Base-by-base conservation (phyloP, 2,113 vertebrate genomes). In the Takifugu bimaculatus region DNA sequence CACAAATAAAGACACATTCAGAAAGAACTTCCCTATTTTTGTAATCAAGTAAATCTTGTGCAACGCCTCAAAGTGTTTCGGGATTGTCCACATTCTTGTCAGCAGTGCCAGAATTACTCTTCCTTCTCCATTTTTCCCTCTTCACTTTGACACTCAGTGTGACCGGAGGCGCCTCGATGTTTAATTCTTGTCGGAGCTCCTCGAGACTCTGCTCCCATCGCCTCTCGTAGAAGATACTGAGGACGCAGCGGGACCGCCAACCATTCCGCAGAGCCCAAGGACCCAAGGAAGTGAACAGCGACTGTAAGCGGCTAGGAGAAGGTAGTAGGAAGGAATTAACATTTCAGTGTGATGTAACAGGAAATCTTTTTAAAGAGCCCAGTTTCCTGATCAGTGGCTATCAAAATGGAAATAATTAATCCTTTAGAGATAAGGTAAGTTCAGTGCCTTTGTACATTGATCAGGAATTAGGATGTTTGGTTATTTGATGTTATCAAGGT, bases 161-260 rank as follows among this genome's bases (percentile, higher is more conserved):
- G 54, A 81, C 20, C 1, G 90, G 94, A 0, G 93, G 93, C 0
- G 90, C 88, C 6, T 92, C 84, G 57, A 99, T 96, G 72, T 93
- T 91, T 0, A 99, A 91, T 80, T 98, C 94, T 15, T 86, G 81
- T 62, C 93, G 75, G 43, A 98, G 90, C 5, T 94, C 92, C 5
- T 83, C 71, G 20, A 99, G 77, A 2, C 79, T 85, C 87, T 98
- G 95, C 47, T 94, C 95, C 97, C 95, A 99, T 54, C 95, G 93
- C 13, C 69, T 89, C 82, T 99, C 97, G 0, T 95, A 99, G 88
- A 94, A 97, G 49, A 98, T 0, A 2, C 88, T 95, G 64, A 99
- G 89, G 68, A 96, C 48, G 29, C 93, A 96, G 1, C 82, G 92
- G 14, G 94, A 86, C 0, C 58, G 85, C 26, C 32, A 74, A 9